Evolutionary conservation across 2,888 invertebrate species (phyloP).

Genomic region (Folsomia candida): DNA sequence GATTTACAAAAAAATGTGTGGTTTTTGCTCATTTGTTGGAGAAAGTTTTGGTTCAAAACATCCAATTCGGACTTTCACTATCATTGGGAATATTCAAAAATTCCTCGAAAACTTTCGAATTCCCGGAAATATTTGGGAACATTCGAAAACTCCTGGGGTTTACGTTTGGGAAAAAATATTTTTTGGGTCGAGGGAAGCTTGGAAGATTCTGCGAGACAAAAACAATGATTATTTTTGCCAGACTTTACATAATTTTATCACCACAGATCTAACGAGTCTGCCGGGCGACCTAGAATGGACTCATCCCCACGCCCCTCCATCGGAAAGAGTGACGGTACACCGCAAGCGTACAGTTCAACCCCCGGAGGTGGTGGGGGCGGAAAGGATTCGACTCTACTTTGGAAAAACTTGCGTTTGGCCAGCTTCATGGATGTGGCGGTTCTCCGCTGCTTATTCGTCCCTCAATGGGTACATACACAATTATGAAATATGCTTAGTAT

Average conservation of each 20-base stretch:
- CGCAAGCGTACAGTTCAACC: constrained; percentile 30
- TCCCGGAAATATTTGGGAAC: too few relatives aligned
- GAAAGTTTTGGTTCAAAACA: constrained; percentile 96
- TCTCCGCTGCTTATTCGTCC: constrained; percentile 87
- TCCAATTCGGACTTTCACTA: constrained; percentile 91
- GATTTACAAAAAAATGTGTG: too few relatives aligned
- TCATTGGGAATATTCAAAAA: too few relatives aligned
- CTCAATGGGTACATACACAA: too few relatives aligned
- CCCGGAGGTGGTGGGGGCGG: constrained; percentile 19
- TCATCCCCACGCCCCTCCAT: constrained; percentile 50
- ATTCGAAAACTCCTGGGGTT: too few relatives aligned
- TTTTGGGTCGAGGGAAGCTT: too few relatives aligned
- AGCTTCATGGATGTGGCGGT: constrained; percentile 97
- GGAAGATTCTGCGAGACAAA: not conserved
- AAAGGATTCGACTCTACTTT: constrained; percentile 17
- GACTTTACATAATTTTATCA: not conserved
- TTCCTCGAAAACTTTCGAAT: too few relatives aligned
- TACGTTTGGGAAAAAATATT: too few relatives aligned
- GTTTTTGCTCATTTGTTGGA: constrained; percentile 77
- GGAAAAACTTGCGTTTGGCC: constrained; percentile 71
- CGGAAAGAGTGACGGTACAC: constrained; percentile 34
- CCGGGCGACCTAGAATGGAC: constrained; percentile 44
- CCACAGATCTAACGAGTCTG: constrained; percentile 43
- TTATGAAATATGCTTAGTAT: too few relatives aligned
- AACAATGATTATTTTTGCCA: not conserved